Evolutionary conservation across 2,797 vertebrate genomes (phyloP).

Genomic region (Hyperoplus immaculatus): DNA sequence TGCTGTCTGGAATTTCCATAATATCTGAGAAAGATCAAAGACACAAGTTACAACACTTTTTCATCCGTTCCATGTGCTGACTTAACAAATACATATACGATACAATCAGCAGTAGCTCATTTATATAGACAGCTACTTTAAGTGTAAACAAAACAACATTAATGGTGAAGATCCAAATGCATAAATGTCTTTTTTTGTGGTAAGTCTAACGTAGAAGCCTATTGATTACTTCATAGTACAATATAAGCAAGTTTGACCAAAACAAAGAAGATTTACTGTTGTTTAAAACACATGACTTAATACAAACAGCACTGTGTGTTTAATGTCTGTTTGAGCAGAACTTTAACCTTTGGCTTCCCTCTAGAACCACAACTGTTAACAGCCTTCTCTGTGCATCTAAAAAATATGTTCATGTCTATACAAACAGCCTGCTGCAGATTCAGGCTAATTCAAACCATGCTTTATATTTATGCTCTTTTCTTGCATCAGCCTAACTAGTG

Average conservation of each 20-base stretch:
- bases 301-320: constrained; percentile 24
- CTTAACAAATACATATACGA: background rate
- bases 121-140: background rate
- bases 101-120: background rate
- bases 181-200: background rate
- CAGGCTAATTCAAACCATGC: constrained; percentile 40
- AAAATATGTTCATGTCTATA: constrained; percentile 25
- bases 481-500: constrained; percentile 36
- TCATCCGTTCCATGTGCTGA: background rate
- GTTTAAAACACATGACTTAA: constrained; percentile 8
- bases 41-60: constrained; percentile 8
- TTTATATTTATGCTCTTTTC: constrained; percentile 26
- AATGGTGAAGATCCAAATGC: background rate
- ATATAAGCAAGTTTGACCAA: background rate
- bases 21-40: constrained; percentile 88
- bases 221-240: background rate
- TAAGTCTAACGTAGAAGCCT: constrained; percentile 1
- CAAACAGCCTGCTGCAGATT: constrained; percentile 2
- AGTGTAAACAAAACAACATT: background rate
- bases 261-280: background rate
- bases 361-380: constrained; percentile 27
- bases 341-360: constrained; percentile 22
- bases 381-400: constrained; percentile 13
- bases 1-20: constrained; percentile 97
- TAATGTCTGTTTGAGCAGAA: constrained; percentile 29